Base-by-base conservation (phyloP, 2,113 vertebrate genomes). In the Datnioides undecimradiatus region DNA sequence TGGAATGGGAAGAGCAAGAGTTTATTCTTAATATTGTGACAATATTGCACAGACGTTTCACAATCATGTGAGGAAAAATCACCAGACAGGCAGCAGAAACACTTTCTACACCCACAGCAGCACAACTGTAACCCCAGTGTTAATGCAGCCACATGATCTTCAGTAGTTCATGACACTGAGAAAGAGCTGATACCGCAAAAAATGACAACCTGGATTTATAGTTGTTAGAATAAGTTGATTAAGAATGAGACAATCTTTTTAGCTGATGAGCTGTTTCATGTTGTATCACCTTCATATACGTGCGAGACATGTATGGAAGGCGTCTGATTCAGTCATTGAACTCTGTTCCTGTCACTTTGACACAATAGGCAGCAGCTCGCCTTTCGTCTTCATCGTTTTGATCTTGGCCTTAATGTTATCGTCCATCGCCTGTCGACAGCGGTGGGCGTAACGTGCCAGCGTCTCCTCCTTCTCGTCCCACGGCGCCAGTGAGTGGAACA, bases 401-500 rank as follows among this genome's bases (percentile, higher is more conserved):
- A 93, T 92, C 71, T 93, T 92, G 75, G 88, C 89, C 79, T 85
- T 91, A 23, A 92, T 92, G 82, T 40, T 85, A 41, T 92, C 92
- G 4, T 93, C 91, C 92, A 93, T 93, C 16, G 90, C 92, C 83
- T 92, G 92, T 3, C 88, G 65, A 52, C 92, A 93, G 68, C 91
- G 86, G 38, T 88, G 79, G 34, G 90, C 83, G 0, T 93, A 92
- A 17, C 90, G 91, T 0, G 93, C 93, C 73, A 93, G 70, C 2
- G 90, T 93, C 84, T 93, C 91, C 76, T 91, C 91, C 21, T 90
- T 93, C 76, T 93, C 92, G 2, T 93, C 90, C 91, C 91, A 93
- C 0, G 90, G 91, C 0, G 88, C 76, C 59, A 93, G 63, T 0
- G 80, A 79, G 5, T 91, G 91, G 65, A 93, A 93, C 38, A 92